These are phyloP conservation scores for Tympanuchus pallidicinctus DNA, from an alignment of 2,113 vertebrate genomes.

Conservation along the genomic window DNA sequence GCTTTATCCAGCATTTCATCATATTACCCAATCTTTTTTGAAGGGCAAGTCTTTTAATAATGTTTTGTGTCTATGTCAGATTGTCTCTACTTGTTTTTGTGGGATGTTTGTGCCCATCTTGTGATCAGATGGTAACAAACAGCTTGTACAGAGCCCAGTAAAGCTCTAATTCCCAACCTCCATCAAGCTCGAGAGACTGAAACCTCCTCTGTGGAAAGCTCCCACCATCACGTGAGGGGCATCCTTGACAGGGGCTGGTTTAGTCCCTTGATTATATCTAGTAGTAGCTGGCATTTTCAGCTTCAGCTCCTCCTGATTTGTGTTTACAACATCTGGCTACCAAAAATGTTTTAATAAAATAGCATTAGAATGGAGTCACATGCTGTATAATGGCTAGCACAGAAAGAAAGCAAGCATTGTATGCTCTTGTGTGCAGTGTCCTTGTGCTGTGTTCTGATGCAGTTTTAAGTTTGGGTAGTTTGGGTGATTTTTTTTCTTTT, in stretches of 20 bases:
- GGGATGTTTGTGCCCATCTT: not conserved
- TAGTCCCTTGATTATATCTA: not conserved
- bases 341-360: not conserved
- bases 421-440: not conserved
- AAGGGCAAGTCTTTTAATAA: rapidly evolving
- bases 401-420: slow-evolving; percentile 30
- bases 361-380: not conserved
- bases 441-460: not conserved
- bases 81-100: not conserved
- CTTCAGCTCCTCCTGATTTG: not conserved
- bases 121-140: not conserved
- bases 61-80: not conserved
- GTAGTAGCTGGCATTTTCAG: slow-evolving; percentile 5
- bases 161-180: not conserved
- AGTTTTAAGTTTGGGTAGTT: not conserved
- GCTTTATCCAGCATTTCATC: not conserved
- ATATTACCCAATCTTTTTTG: not conserved
- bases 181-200: not conserved
- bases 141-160: not conserved
- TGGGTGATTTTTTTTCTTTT: not conserved
- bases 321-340: slow-evolving; percentile 15
- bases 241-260: not conserved
- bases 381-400: not conserved
- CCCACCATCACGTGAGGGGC: not conserved
- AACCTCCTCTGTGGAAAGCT: not conserved